These are phyloP conservation scores for Lepilemur septentrionalis DNA, from an alignment of 2,797 vertebrate species.

Conservation along the genomic window DNA sequence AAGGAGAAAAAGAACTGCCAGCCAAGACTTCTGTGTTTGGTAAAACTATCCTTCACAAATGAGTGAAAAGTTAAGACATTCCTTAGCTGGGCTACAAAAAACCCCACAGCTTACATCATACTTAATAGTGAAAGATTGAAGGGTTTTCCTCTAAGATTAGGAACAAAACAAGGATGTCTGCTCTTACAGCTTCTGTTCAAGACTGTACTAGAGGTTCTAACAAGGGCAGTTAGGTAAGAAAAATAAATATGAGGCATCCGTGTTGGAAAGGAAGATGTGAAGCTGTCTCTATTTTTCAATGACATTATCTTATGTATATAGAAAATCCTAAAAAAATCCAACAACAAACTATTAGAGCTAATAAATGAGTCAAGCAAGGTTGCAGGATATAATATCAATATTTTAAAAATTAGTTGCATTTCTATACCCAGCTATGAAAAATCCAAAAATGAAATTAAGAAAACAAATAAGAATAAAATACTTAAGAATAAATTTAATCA, in stretches of 20 bases:
- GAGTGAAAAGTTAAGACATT: neutral
- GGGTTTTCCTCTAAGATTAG: neutral
- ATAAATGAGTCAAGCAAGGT: neutral
- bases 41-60: neutral
- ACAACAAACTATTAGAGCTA: neutral
- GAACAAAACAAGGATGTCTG: neutral
- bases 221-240: neutral
- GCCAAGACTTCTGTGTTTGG: neutral
- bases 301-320: neutral
- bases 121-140: neutral
- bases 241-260: neutral
- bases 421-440: neutral
- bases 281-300: neutral
- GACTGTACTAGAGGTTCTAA: neutral
- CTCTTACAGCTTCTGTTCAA: neutral
- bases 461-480: neutral
- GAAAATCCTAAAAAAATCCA: neutral
- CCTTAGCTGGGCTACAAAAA: neutral
- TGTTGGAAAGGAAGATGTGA: neutral
- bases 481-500: neutral
- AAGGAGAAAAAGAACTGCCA: neutral
- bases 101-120: neutral
- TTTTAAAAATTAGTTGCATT: neutral
- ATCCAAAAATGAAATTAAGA: neutral
- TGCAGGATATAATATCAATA: neutral